Percentiles rank a stretch among this genome's conserved stretches.
These are phyloP conservation scores for Hirtodrosophila trivittata DNA, from an alignment of 2,888 invertebrate species.

Conservation along the genomic window DNA sequence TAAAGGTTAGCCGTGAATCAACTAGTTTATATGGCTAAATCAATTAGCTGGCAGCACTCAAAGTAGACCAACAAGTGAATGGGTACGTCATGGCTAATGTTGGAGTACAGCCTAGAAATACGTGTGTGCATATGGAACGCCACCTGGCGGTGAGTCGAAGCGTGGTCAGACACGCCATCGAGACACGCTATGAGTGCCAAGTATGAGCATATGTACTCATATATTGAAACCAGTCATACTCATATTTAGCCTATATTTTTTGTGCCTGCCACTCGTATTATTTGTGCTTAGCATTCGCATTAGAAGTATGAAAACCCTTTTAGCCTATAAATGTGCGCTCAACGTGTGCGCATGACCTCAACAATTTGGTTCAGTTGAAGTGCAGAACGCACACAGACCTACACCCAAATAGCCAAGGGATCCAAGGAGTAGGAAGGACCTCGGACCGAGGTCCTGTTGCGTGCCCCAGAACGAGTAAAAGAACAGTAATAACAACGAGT, in stretches of 20 bases:
- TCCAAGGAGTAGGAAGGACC: constrained; percentile 6
- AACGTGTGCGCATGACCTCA: constrained; percentile 78
- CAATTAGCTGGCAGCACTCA: too few relatives aligned
- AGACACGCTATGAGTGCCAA: constrained; percentile 59
- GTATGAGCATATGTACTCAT: constrained; percentile 27
- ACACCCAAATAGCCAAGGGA: constrained; percentile 26
- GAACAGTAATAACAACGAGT: constrained; percentile 9
- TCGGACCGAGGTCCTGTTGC: constrained; percentile 63
- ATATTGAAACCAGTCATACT: constrained; percentile 16
- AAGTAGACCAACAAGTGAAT: too few relatives aligned
- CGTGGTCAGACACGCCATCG: constrained; percentile 59
- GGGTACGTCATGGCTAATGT: too few relatives aligned
- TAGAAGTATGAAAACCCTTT: constrained; percentile 54
- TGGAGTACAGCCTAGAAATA: too few relatives aligned
- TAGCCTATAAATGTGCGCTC: constrained; percentile 65
- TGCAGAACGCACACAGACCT: constrained; percentile 64
- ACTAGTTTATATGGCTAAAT: too few relatives aligned
- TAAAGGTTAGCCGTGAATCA: too few relatives aligned
- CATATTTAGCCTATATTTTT: constrained; percentile 51
- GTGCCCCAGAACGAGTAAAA: constrained; percentile 42
- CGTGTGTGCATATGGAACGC: too few relatives aligned
- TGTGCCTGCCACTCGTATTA: too few relatives aligned
- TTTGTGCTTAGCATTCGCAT: constrained; percentile 23
- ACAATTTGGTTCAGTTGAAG: constrained; percentile 71
- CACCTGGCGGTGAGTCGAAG: too few relatives aligned